phyloP scores from a whole-genome alignment of 2,888 invertebrate genomes.

The Brenthis hecate region DNA sequence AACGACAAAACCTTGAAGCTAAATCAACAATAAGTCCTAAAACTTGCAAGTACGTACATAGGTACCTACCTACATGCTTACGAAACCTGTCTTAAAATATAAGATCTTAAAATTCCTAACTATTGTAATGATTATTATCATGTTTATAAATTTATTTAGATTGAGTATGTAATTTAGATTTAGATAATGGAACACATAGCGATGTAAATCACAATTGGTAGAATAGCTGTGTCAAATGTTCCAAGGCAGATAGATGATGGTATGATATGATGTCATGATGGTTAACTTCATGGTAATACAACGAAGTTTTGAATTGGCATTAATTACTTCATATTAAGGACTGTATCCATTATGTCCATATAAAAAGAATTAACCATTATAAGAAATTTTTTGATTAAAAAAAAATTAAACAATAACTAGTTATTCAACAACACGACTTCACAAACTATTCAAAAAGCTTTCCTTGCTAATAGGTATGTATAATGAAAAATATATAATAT shows the following conservation, averaged over 20 bases:
- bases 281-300: conserved; percentile 3
- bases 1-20: too few relatives aligned
- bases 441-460: too few relatives aligned
- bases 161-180: conserved; percentile 4
- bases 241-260: conserved; percentile 9
- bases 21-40: too few relatives aligned
- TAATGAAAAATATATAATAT: too few relatives aligned
- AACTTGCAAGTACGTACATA: background rate
- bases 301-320: background rate
- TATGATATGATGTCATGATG: conserved; percentile 7
- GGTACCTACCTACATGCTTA: too few relatives aligned
- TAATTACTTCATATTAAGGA: too few relatives aligned
- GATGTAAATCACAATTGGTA: conserved; percentile 15
- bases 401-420: too few relatives aligned
- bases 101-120: background rate
- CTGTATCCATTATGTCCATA: too few relatives aligned
- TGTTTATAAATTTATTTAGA: background rate
- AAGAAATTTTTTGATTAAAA: too few relatives aligned
- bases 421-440: too few relatives aligned
- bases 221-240: conserved; percentile 20
- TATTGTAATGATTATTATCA: background rate
- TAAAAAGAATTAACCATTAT: too few relatives aligned
- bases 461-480: too few relatives aligned
- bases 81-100: background rate
- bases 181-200: conserved; percentile 12